Evolutionary conservation across 2,888 invertebrate genomes (phyloP).

Genomic region (Philhelius pedissequus): DNA sequence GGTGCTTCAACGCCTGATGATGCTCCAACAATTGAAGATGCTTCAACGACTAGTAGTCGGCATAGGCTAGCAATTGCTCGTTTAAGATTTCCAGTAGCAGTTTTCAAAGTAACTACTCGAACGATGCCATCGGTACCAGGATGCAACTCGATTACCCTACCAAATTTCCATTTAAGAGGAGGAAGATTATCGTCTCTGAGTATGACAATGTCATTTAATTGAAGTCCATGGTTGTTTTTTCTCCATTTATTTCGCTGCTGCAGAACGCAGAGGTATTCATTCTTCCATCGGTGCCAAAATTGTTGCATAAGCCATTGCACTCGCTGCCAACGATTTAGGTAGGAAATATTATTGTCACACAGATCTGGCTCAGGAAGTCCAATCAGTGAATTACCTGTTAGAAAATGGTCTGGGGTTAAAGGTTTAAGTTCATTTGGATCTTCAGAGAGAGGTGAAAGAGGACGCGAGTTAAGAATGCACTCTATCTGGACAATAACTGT

Average conservation of each 20-base stretch:
- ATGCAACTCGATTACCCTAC: too few species aligned
- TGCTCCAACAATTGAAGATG: too few species aligned
- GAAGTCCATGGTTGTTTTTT: too few species aligned
- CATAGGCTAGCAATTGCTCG: neutral
- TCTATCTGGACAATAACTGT: neutral
- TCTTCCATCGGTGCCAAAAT: too few species aligned
- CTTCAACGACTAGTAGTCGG: neutral
- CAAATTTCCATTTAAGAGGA: too few species aligned
- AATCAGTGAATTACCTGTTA: neutral
- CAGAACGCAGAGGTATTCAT: too few species aligned
- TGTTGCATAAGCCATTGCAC: conserved; percentile 20
- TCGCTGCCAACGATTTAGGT: neutral
- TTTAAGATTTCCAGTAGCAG: neutral
- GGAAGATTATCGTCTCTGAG: too few species aligned
- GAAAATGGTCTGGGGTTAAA: neutral
- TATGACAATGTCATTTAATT: too few species aligned
- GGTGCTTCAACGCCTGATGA: too few species aligned
- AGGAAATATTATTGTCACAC: neutral
- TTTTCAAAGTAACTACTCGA: neutral
- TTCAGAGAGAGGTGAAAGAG: conserved; percentile 3
- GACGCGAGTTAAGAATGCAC: conserved; percentile 5
- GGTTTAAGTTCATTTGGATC: neutral
- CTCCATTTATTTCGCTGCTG: too few species aligned
- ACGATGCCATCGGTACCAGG: neutral
- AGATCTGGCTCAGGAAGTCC: neutral